Conservation (phyloP, 2,113 vertebrate genomes). For the Sclerurus mexicanus region DNA sequence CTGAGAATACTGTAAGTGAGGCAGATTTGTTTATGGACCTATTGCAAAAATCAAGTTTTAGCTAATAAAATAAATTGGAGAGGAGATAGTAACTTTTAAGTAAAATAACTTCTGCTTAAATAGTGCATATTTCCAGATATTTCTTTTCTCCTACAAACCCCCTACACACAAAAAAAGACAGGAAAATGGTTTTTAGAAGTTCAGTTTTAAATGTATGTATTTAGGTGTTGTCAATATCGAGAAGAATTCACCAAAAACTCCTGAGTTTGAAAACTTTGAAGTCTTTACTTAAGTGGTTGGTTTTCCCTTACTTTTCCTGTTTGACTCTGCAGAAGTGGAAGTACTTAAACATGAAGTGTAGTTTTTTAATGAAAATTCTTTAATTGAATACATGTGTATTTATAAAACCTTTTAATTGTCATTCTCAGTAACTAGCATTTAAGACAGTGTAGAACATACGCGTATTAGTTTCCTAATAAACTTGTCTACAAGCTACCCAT, state of each 20-base stretch:
- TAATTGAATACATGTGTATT: neutral
- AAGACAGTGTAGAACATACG: neutral
- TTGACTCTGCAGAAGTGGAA: neutral
- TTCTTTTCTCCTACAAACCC: neutral
- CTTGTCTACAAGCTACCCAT: neutral
- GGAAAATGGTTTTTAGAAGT: neutral
- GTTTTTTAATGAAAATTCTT: neutral
- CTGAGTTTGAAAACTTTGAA: neutral
- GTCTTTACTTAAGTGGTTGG: neutral
- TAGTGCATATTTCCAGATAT: neutral
- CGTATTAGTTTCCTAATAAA: neutral
- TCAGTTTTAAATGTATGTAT: neutral
- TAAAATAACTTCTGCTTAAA: neutral
- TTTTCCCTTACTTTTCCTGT: neutral
- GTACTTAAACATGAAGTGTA: neutral
- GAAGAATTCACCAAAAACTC: neutral
- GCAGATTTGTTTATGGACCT: neutral
- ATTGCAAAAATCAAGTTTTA: neutral
- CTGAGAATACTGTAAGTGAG: neutral
- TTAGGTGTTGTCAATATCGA: neutral
- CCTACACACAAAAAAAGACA: neutral
- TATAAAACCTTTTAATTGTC: neutral
- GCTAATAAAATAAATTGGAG: neutral
- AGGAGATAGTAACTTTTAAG: neutral
- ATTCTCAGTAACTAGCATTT: neutral